These are phyloP conservation scores for Synanthedon myopaeformis DNA, from an alignment of 2,888 invertebrate genomes.

Conservation along the genomic window DNA sequence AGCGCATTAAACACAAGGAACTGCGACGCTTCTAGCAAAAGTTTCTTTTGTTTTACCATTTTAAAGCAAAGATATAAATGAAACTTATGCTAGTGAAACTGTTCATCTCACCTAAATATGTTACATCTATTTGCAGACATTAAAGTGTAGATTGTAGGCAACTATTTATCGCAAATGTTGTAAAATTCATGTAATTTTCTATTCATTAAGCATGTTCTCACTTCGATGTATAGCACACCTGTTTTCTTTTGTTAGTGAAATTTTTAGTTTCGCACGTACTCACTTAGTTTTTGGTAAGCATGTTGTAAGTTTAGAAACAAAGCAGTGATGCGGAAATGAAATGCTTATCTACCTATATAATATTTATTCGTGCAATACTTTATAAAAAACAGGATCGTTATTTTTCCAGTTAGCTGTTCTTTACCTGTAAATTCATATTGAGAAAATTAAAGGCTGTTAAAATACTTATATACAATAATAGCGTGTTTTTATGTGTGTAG, in stretches of 20 bases:
- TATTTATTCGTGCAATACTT: too few species aligned
- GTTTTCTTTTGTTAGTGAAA: constrained; percentile 32
- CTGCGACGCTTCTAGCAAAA: constrained; percentile 10
- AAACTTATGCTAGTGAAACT: background rate
- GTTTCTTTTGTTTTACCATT: too few species aligned
- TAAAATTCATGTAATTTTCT: background rate
- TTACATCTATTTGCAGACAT: background rate
- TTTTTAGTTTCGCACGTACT: constrained; percentile 32
- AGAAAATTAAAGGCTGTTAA: too few species aligned
- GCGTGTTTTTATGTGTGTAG: constrained; percentile 54
- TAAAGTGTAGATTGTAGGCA: background rate
- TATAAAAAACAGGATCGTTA: too few species aligned
- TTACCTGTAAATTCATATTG: too few species aligned
- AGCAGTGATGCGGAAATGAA: background rate
- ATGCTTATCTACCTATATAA: background rate
- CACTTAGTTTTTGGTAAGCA: constrained; percentile 31
- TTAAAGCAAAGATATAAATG: background rate
- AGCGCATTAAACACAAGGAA: constrained; percentile 12
- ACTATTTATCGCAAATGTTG: background rate
- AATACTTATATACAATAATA: too few species aligned
- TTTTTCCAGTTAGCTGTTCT: too few species aligned
- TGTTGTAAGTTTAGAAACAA: constrained; percentile 15
- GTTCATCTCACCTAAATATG: background rate
- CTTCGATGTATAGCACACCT: constrained; percentile 31
- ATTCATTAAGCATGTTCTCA: constrained; percentile 46